Base-by-base conservation (phyloP, 2,888 invertebrate genomes). In the Drosophila recens region DNA sequence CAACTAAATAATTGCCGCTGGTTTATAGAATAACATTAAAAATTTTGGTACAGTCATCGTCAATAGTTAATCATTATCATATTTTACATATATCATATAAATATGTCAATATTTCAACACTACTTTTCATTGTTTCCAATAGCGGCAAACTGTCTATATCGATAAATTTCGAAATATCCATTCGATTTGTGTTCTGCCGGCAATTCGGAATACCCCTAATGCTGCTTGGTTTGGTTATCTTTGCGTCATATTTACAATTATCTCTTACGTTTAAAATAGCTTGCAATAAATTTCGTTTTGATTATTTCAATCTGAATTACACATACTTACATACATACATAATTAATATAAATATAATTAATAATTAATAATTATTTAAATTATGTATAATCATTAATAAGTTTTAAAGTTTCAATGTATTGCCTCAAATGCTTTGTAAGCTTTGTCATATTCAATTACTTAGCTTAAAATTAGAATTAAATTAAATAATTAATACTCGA, bases 361-460 rank as follows among this genome's bases (percentile, higher is more conserved):
- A 58, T 43, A 5, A 48, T 42, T 58, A 43, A 58, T 43, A 5
- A 48, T 42, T 61, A 34, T 45, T 9, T 68, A 52, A 69, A 64
- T 51, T 59, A 67, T 38, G 38, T 4, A 38, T 68, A 67, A 67
- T 59, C 46, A 57, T 69, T 56, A 40, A 36, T 54, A 56, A 42
- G 58, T 36, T 49, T 61, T 42, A 49, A 52, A 23, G 67, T 67
- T 65, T 67, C 42, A 69, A 66, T 70, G 72, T 89, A 90, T 89
- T 86, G 86, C 90, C 89, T 89, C 85, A 82, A 82, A 84, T 89
- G 88, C 88, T 88, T 88, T 88, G 90, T 78, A 88, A 88, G 88
- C 88, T 79, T 79, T 87, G 78, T 65, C 76, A 77, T 80, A 82
- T 89, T 87, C 70, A 76, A 48, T 80, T 84, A 88, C 69, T 84